phyloP scores from a whole-genome alignment of 2,113 vertebrate species.

The Saguinus midas region DNA sequence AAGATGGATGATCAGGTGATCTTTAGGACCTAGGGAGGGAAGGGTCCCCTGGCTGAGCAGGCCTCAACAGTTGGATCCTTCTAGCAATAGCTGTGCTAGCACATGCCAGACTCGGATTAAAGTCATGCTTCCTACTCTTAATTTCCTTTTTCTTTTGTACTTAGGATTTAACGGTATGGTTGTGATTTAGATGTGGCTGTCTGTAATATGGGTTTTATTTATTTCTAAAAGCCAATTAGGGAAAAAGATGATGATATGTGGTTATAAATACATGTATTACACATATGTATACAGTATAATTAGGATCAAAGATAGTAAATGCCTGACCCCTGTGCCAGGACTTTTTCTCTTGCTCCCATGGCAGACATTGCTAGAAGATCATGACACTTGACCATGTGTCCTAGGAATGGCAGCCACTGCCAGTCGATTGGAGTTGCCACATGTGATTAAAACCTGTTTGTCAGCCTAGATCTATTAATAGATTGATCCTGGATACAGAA shows the following conservation, averaged over 20 bases:
- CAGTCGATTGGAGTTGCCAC: neutral
- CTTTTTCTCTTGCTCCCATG: neutral
- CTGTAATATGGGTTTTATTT: neutral
- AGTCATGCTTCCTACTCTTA: neutral
- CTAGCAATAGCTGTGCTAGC: neutral
- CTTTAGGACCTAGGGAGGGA: neutral
- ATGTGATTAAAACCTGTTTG: neutral
- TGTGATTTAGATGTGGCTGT: neutral
- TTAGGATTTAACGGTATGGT: neutral
- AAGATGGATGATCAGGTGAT: neutral
- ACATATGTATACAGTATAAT: neutral
- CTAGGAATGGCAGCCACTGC: neutral
- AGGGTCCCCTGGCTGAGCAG: no score
- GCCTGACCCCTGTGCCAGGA: neutral
- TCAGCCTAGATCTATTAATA: neutral
- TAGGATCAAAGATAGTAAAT: neutral
- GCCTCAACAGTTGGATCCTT: neutral
- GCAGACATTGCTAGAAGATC: neutral
- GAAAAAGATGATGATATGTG: neutral
- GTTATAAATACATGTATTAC: neutral
- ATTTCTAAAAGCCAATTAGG: neutral
- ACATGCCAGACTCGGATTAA: neutral
- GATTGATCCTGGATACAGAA: neutral
- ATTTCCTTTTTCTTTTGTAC: neutral
- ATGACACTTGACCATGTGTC: neutral